A percentile compares a stretch with the other conserved stretches of the same genome.
These are phyloP conservation scores for Cybosia mesomella DNA, from an alignment of 2,888 invertebrate genomes.

Conservation along the genomic window DNA sequence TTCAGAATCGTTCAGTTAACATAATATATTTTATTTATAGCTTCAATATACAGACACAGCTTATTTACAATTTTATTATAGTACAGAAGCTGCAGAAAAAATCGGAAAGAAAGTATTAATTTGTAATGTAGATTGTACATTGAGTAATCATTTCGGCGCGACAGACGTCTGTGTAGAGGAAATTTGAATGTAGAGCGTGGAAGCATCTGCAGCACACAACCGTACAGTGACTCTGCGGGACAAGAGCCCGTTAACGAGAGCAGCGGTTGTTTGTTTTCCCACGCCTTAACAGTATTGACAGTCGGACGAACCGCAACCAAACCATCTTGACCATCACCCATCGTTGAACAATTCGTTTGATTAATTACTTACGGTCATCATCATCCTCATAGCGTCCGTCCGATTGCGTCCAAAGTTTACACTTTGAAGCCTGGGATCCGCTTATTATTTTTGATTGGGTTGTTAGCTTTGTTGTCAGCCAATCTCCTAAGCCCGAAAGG, in stretches of 20 bases:
- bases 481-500: rapidly evolving
- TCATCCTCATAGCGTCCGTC: slow-evolving; percentile 10
- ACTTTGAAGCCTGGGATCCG: not conserved
- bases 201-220: slow-evolving; percentile 56
- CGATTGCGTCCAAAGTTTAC: slow-evolving; percentile 3
- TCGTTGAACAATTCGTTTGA: slow-evolving; percentile 55
- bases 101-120: not conserved
- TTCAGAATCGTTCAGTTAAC: no score
- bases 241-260: slow-evolving; percentile 75
- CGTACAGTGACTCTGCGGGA: slow-evolving; percentile 55
- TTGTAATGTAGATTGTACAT: not conserved
- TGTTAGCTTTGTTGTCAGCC: not conserved
- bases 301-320: slow-evolving; percentile 63
- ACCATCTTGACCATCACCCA: slow-evolving; percentile 57
- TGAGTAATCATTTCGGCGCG: not conserved
- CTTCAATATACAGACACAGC: no score
- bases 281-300: slow-evolving; percentile 71
- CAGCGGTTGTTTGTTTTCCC: slow-evolving; percentile 79
- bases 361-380: slow-evolving; percentile 40
- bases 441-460: no score
- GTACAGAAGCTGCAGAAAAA: not conserved
- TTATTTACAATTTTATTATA: no score
- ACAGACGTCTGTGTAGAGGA: slow-evolving; percentile 25
- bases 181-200: slow-evolving; percentile 51
- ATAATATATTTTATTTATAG: no score